Evolutionary conservation across 2,113 vertebrate species (phyloP).

Genomic region (Pongo abelii): DNA sequence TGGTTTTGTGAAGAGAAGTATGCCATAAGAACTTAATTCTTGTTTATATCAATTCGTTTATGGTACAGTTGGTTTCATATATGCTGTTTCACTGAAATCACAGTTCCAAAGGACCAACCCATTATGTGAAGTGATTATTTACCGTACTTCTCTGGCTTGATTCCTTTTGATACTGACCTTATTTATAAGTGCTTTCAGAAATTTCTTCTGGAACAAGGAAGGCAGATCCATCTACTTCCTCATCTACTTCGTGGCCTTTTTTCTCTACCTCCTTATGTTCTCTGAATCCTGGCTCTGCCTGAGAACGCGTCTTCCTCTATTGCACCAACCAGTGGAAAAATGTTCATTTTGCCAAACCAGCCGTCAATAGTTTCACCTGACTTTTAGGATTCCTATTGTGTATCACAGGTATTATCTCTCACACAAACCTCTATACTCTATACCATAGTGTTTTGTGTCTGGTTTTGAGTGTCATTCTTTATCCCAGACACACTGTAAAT

Average conservation of each 20-base stretch:
- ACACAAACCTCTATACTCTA: not conserved
- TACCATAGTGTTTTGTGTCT: not conserved
- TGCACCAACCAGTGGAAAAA: not conserved
- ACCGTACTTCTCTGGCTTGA: not conserved
- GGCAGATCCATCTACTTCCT: not conserved
- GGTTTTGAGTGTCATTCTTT: not conserved
- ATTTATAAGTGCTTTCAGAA: not conserved
- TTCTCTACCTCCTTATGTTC: not conserved
- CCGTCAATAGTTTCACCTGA: not conserved
- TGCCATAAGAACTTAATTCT: not conserved
- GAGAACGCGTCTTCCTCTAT: not conserved
- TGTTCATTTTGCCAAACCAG: not conserved
- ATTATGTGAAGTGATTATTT: not conserved
- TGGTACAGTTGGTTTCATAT: too few relatives aligned
- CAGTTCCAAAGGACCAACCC: too few relatives aligned
- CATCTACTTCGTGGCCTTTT: not conserved
- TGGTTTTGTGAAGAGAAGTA: not conserved
- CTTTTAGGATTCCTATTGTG: not conserved
- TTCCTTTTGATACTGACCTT: not conserved
- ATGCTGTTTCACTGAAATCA: too few relatives aligned
- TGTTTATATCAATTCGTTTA: not conserved
- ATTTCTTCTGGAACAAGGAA: not conserved
- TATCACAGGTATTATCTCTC: not conserved
- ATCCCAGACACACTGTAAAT: not conserved
- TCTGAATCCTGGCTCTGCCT: not conserved